These are phyloP conservation scores for Eidolon dupreanum DNA, from an alignment of 2,797 vertebrate genomes.

Conservation along the genomic window DNA sequence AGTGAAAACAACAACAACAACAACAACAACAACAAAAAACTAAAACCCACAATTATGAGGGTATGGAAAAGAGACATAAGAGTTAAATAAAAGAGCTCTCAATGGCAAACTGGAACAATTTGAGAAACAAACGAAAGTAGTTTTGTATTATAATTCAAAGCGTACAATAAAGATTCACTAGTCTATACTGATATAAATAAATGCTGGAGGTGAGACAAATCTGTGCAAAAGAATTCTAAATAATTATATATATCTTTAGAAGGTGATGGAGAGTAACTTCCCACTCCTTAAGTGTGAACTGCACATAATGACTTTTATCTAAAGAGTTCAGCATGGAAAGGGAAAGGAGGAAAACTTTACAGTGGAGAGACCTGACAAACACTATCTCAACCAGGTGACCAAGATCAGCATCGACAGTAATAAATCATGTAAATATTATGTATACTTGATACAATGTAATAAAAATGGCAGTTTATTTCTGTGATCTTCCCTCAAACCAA, in stretches of 20 bases:
- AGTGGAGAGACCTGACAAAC: background rate
- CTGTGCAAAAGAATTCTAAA: background rate
- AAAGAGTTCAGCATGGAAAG: background rate
- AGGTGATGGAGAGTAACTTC: background rate
- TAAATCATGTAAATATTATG: background rate
- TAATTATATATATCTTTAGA: background rate
- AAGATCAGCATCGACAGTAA: background rate
- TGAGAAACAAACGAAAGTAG: background rate
- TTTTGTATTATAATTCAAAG: background rate
- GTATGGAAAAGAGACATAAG: background rate
- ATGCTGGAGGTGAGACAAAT: background rate
- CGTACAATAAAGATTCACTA: background rate
- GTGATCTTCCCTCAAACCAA: background rate
- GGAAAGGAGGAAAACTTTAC: background rate
- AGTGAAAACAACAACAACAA: background rate
- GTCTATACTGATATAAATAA: background rate
- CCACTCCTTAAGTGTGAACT: background rate
- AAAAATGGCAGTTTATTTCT: background rate
- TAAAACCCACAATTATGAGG: background rate
- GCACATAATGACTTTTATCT: background rate
- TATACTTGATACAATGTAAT: background rate
- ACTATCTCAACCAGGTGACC: background rate
- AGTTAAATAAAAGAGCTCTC: background rate
- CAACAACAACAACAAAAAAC: background rate
- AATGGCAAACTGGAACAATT: background rate